Evolutionary conservation across 2,113 vertebrate species (phyloP).

Genomic region (Leiothrix lutea): DNA sequence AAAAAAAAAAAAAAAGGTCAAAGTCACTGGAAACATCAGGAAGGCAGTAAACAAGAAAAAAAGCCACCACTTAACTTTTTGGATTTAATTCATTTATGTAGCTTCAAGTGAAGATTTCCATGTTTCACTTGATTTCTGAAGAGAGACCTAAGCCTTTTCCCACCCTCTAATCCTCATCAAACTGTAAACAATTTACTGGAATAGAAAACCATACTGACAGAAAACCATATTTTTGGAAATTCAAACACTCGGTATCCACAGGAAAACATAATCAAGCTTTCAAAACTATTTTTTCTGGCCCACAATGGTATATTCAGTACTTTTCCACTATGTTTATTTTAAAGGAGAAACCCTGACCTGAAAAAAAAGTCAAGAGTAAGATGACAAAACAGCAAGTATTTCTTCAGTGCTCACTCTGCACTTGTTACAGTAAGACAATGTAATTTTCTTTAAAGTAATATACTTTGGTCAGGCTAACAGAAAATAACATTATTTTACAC

Average conservation of each 20-base stretch:
- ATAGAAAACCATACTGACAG: slow-evolving; percentile 59
- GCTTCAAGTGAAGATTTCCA: slow-evolving; percentile 13
- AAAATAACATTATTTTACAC: not conserved
- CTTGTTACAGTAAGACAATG: not conserved
- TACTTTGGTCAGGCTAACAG: not conserved
- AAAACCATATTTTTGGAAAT: slow-evolving; percentile 70
- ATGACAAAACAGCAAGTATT: not conserved
- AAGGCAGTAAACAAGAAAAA: slow-evolving; percentile 31
- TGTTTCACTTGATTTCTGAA: slow-evolving; percentile 38
- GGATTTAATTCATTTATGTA: not conserved
- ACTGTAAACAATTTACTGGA: slow-evolving; percentile 71
- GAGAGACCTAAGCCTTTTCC: not conserved
- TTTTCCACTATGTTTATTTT: slow-evolving; percentile 48
- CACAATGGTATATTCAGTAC: slow-evolving; percentile 66
- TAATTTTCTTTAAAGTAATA: not conserved
- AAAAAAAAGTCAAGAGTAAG: slow-evolving; percentile 5
- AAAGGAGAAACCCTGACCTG: slow-evolving; percentile 9
- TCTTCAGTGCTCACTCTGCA: not conserved
- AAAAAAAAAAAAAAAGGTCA: not conserved
- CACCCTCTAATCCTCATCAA: not conserved
- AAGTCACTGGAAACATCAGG: not conserved
- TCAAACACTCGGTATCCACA: slow-evolving; percentile 69
- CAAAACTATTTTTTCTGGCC: slow-evolving; percentile 59
- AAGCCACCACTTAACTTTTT: not conserved
- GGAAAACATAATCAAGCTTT: slow-evolving; percentile 66